These are phyloP conservation scores for Trachurus trachurus DNA, from an alignment of 2,797 vertebrate genomes.

Conservation along the genomic window DNA sequence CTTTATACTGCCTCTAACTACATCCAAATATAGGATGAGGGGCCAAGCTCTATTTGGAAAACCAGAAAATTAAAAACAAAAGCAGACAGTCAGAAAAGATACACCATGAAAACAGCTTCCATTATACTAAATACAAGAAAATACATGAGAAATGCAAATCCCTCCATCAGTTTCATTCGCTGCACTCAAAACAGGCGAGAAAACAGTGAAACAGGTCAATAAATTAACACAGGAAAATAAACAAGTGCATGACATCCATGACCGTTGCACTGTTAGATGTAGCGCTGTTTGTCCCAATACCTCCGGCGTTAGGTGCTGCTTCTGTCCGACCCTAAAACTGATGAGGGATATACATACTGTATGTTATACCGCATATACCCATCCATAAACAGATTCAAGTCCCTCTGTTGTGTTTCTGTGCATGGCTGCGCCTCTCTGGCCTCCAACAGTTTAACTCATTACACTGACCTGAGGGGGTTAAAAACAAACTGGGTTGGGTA, in stretches of 20 bases:
- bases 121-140: slow-evolving; percentile 84
- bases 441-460: slow-evolving; percentile 53
- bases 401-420: slow-evolving; percentile 60
- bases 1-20: slow-evolving; percentile 45
- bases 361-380: slow-evolving; percentile 80
- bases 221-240: slow-evolving; percentile 85
- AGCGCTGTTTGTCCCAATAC: slow-evolving; percentile 39
- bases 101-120: slow-evolving; percentile 41
- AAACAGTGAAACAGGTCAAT: slow-evolving; percentile 77
- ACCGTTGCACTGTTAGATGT: slow-evolving; percentile 71
- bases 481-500: slow-evolving; percentile 42
- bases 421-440: slow-evolving; percentile 56
- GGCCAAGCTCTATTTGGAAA: slow-evolving; percentile 61
- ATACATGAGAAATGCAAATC: slow-evolving; percentile 84
- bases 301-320: slow-evolving; percentile 13
- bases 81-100: slow-evolving; percentile 29
- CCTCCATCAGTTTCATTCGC: slow-evolving; percentile 73
- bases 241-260: slow-evolving; percentile 67
- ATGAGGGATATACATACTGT: slow-evolving; percentile 60
- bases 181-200: slow-evolving; percentile 65
- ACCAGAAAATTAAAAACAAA: slow-evolving; percentile 62
- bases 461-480: slow-evolving; percentile 76
- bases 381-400: slow-evolving; percentile 74
- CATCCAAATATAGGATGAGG: slow-evolving; percentile 67
- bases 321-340: slow-evolving; percentile 57